These are phyloP conservation scores for Anarsia innoxiella DNA, from an alignment of 2,888 invertebrate species.

Conservation along the genomic window DNA sequence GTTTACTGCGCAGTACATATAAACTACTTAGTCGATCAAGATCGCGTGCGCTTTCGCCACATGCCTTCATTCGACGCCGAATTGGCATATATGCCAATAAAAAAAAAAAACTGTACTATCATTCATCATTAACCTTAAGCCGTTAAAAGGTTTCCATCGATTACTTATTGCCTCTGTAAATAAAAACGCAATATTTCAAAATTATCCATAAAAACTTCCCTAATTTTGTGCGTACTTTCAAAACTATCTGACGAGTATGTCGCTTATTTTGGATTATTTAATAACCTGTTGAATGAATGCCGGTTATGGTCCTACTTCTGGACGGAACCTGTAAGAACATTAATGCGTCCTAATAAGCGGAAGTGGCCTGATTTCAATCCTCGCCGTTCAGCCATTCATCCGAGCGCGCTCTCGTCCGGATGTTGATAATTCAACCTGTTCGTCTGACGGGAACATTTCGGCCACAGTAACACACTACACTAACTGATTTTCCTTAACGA, in stretches of 20 bases:
- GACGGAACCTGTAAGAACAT: constrained; percentile 45
- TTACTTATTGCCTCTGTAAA: too few species aligned
- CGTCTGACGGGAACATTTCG: constrained; percentile 29
- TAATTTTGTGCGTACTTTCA: too few species aligned
- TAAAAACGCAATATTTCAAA: too few species aligned
- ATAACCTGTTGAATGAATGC: constrained; percentile 4
- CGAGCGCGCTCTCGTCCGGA: constrained; percentile 43
- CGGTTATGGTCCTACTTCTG: constrained; percentile 16
- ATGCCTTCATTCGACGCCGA: constrained; percentile 31
- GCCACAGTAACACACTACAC: constrained; percentile 2
- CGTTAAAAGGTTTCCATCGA: too few species aligned
- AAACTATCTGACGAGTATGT: too few species aligned
- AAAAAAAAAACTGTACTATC: too few species aligned
- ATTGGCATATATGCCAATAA: constrained; percentile 27
- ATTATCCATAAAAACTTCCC: too few species aligned
- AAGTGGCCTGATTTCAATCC: constrained; percentile 61
- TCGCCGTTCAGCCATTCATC: constrained; percentile 40
- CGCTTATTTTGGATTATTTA: too few species aligned
- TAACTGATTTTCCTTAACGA: too few species aligned
- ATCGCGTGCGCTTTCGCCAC: constrained; percentile 36
- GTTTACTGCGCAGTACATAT: constrained; percentile 34
- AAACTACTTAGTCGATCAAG: constrained; percentile 29
- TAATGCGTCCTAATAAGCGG: constrained; percentile 48
- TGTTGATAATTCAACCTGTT: constrained; percentile 46
- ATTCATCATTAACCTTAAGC: too few species aligned